Percentiles rank a stretch among this genome's conserved stretches.
Evolutionary conservation across 2,797 vertebrate genomes (phyloP).

Genomic region (Knipowitschia caucasica): DNA sequence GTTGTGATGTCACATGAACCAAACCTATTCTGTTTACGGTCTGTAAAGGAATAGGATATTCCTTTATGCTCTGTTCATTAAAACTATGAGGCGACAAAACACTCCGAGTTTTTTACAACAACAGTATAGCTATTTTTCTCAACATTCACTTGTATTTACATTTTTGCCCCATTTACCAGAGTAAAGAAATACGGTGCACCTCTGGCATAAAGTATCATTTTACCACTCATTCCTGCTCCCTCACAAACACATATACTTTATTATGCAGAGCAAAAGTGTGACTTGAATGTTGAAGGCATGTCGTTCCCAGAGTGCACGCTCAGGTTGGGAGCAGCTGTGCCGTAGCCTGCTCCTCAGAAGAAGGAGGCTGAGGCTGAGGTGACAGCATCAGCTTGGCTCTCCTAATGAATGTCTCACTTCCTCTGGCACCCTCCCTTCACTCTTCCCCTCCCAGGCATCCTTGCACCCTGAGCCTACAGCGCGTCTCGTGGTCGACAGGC

Average conservation of each 20-base stretch:
- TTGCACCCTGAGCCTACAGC: slow-evolving; percentile 65
- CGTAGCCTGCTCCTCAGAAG: slow-evolving; percentile 68
- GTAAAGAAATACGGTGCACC: slow-evolving; percentile 16
- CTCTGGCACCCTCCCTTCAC: slow-evolving; percentile 67
- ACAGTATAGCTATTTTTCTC: too few relatives aligned
- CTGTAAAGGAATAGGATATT: too few relatives aligned
- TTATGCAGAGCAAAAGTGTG: slow-evolving; percentile 37
- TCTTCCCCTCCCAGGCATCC: slow-evolving; percentile 66
- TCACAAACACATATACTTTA: slow-evolving; percentile 35
- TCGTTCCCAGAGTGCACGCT: slow-evolving; percentile 28
- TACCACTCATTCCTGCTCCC: slow-evolving; percentile 43
- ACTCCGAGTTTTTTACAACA: too few relatives aligned
- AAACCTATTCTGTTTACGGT: too few relatives aligned
- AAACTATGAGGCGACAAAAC: too few relatives aligned
- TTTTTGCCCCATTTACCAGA: background rate
- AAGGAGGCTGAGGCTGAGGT: slow-evolving; percentile 64
- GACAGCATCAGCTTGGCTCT: slow-evolving; percentile 81
- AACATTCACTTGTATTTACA: background rate
- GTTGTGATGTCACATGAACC: too few relatives aligned
- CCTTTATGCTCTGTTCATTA: too few relatives aligned
- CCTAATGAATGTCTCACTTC: slow-evolving; percentile 83
- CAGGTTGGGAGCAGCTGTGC: slow-evolving; percentile 62
- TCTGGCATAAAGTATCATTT: slow-evolving; percentile 46
- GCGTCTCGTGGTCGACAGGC: slow-evolving; percentile 71
- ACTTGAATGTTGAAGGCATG: slow-evolving; percentile 48